These are phyloP conservation scores for Phrynocephalus guinanensis DNA, from an alignment of 2,797 vertebrate species.

Conservation along the genomic window DNA sequence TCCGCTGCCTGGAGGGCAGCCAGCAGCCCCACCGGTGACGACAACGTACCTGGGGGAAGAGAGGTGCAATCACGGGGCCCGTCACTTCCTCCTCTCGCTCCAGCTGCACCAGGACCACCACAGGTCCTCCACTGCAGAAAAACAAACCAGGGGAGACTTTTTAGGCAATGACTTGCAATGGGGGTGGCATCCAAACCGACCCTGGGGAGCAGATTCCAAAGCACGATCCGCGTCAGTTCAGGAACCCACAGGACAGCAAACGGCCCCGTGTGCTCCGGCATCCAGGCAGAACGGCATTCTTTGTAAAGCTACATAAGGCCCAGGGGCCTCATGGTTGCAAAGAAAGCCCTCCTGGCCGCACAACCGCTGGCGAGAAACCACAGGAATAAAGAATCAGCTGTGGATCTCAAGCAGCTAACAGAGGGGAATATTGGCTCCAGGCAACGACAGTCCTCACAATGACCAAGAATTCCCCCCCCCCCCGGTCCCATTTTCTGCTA, in stretches of 20 bases:
- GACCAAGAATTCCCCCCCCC: no score
- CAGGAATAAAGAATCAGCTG: not conserved
- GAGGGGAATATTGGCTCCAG: no score
- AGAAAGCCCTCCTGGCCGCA: not conserved
- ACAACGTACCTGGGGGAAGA: conserved; percentile 92
- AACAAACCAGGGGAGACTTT: accelerated
- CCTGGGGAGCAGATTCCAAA: not conserved
- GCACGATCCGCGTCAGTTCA: not conserved
- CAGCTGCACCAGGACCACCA: conserved; percentile 95
- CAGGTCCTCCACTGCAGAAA: conserved; percentile 87
- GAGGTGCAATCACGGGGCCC: conserved; percentile 94
- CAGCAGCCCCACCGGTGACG: not conserved
- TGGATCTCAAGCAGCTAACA: no score
- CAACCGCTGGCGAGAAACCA: not conserved
- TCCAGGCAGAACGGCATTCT: not conserved
- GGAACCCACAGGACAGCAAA: no score
- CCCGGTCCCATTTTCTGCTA: no score
- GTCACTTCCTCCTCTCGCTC: conserved; percentile 97
- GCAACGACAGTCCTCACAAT: no score
- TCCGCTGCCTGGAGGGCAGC: no score
- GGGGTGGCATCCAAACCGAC: no score
- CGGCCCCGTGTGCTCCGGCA: no score
- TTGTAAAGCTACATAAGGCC: not conserved
- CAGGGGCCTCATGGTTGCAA: not conserved
- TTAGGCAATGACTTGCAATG: accelerated